Percentiles rank a stretch among this genome's conserved stretches.
Conservation (phyloP, 2,888 invertebrate genomes). For the Hemicrepidius hirtus region DNA sequence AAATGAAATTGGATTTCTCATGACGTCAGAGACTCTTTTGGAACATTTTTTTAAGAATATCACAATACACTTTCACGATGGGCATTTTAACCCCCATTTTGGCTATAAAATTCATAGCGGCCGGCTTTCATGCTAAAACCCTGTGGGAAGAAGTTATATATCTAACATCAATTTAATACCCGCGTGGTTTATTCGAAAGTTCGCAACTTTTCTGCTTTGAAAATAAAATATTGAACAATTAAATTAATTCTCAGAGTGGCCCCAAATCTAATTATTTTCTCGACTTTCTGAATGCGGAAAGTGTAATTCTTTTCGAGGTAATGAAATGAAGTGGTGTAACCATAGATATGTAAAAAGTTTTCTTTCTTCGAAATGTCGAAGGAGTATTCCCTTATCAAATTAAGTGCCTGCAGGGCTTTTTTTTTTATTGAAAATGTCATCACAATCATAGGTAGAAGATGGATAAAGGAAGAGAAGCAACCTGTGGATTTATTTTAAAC, state of each 20-base stretch:
- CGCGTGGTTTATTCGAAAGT: neutral
- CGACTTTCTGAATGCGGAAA: constrained; percentile 7
- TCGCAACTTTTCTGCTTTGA: constrained; percentile 9
- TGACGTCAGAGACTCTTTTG: too few relatives aligned
- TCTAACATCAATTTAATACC: constrained; percentile 3
- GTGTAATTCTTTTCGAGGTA: constrained; percentile 16
- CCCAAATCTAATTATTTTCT: constrained; percentile 25
- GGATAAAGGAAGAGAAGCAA: constrained; percentile 6
- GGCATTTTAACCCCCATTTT: too few relatives aligned
- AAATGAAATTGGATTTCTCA: too few relatives aligned
- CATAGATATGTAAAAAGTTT: constrained; percentile 23
- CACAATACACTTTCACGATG: too few relatives aligned
- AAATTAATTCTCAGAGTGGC: constrained; percentile 11
- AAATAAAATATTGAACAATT: constrained; percentile 23
- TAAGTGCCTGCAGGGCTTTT: constrained; percentile 11
- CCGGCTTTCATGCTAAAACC: too few relatives aligned
- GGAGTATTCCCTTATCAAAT: constrained; percentile 19
- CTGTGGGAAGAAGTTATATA: neutral
- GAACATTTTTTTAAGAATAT: too few relatives aligned
- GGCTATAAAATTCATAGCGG: too few relatives aligned
- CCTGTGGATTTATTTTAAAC: constrained; percentile 18
- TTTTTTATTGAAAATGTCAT: constrained; percentile 21
- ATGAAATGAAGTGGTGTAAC: constrained; percentile 29
- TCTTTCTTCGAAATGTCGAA: neutral
- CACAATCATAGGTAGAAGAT: neutral